Conservation (phyloP, 2,113 vertebrate genomes). For the Chaetodon trifascialis region DNA sequence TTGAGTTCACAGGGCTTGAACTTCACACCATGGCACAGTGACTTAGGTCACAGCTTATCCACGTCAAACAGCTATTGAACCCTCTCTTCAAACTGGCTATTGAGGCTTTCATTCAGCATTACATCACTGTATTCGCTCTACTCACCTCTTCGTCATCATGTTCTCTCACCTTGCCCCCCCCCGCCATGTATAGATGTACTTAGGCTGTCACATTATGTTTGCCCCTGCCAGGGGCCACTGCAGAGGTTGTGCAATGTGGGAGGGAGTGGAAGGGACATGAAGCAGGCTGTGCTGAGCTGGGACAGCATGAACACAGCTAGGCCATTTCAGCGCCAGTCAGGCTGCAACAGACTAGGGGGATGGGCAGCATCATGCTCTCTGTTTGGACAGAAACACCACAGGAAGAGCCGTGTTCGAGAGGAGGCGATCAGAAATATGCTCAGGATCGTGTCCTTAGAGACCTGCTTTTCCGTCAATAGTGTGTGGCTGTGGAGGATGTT, state of each 20-base stretch:
- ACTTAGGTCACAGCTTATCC: slow-evolving; percentile 17
- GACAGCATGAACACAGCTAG: slow-evolving; percentile 65
- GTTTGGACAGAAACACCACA: neutral
- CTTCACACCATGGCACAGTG: slow-evolving; percentile 9
- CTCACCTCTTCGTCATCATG: neutral
- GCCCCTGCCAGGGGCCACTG: slow-evolving; percentile 25
- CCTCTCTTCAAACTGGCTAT: neutral
- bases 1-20: slow-evolving; percentile 12
- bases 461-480: neutral
- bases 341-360: slow-evolving; percentile 52
- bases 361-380: slow-evolving; percentile 33
- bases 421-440: slow-evolving; percentile 15
- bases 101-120: slow-evolving; percentile 20
- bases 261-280: slow-evolving; percentile 47
- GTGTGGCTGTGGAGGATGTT: slow-evolving; percentile 8
- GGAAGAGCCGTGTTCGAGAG: neutral
- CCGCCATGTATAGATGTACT: slow-evolving; percentile 40
- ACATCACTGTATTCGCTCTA: slow-evolving; percentile 7
- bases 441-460: neutral
- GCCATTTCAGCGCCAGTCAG: slow-evolving; percentile 59
- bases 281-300: slow-evolving; percentile 56
- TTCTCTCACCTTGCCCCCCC: slow-evolving; percentile 24
- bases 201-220: slow-evolving; percentile 60
- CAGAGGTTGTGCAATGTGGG: slow-evolving; percentile 31
- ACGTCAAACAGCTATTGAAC: slow-evolving; percentile 17